Evolutionary conservation across 2,888 invertebrate species (phyloP).

Genomic region (Caenorhabditis japonica): DNA sequence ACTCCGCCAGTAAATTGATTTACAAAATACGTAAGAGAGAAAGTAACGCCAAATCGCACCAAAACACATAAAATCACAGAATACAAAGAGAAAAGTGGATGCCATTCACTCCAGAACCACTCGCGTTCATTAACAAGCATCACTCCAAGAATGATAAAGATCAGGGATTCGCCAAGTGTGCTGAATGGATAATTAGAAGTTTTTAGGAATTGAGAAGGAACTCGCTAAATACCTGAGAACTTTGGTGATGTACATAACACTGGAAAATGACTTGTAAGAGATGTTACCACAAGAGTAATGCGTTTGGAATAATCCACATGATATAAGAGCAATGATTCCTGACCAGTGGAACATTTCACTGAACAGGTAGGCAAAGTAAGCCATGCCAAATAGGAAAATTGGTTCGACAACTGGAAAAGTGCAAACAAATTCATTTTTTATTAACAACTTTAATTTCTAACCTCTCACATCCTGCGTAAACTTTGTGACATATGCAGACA

Average conservation of each 20-base stretch:
- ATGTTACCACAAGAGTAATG: constrained; percentile 81
- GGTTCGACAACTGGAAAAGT: constrained; percentile 80
- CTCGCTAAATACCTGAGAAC: constrained; percentile 78
- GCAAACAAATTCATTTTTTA: not conserved
- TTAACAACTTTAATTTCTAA: constrained; percentile 20
- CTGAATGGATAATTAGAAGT: constrained; percentile 72
- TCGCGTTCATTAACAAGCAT: constrained; percentile 79
- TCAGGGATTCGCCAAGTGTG: constrained; percentile 80
- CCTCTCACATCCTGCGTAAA: constrained; percentile 76
- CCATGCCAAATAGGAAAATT: constrained; percentile 80
- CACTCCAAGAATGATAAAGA: constrained; percentile 81
- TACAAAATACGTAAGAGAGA: constrained; percentile 79
- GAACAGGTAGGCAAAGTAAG: constrained; percentile 80
- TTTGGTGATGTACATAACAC: constrained; percentile 81
- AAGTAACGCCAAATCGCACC: constrained; percentile 78
- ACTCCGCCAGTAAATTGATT: constrained; percentile 79
- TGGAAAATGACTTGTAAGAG: constrained; percentile 80
- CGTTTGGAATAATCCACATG: constrained; percentile 81
- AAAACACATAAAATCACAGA: constrained; percentile 70
- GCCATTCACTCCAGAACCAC: constrained; percentile 70
- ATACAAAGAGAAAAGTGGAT: constrained; percentile 68
- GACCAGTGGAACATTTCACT: constrained; percentile 81
- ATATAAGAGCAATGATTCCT: constrained; percentile 81
- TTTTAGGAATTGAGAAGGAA: not conserved
- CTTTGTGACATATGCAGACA: constrained; percentile 79